Evolutionary conservation across 2,797 vertebrate genomes (phyloP).

Genomic region (Pipistrellus kuhlii): DNA sequence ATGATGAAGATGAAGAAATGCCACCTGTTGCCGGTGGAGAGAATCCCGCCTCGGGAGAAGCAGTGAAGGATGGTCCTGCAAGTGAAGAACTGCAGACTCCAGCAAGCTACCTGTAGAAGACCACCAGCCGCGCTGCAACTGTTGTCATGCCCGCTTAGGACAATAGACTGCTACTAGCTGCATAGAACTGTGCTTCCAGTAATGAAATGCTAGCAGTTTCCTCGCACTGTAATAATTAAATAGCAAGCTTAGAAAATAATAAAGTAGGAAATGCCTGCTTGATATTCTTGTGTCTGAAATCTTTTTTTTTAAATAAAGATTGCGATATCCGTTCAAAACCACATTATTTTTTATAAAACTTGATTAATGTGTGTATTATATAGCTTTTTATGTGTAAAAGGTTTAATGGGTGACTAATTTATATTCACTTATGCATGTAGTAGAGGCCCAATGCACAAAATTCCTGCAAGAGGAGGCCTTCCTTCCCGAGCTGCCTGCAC

Average conservation of each 20-base stretch:
- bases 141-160: slow-evolving; percentile 64
- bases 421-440: not conserved
- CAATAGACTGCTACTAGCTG: slow-evolving; percentile 75
- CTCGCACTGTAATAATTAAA: slow-evolving; percentile 79
- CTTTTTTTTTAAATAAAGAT: slow-evolving; percentile 64
- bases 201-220: slow-evolving; percentile 79
- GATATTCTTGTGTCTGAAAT: slow-evolving; percentile 76
- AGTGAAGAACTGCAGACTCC: slow-evolving; percentile 75
- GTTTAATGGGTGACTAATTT: slow-evolving; percentile 73
- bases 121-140: not conserved
- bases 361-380: slow-evolving; percentile 63
- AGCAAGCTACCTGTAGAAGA: slow-evolving; percentile 76
- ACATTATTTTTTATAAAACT: slow-evolving; percentile 70
- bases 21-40: slow-evolving; percentile 89
- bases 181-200: slow-evolving; percentile 78
- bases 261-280: slow-evolving; percentile 79
- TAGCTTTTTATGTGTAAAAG: slow-evolving; percentile 73
- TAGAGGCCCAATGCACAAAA: too few species aligned
- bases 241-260: slow-evolving; percentile 69
- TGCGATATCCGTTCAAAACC: slow-evolving; percentile 54
- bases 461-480: too few species aligned
- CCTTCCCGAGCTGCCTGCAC: too few species aligned
- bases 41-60: slow-evolving; percentile 90
- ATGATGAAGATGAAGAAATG: slow-evolving; percentile 87
- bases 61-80: not conserved